Percentiles rank a stretch among this genome's conserved stretches.
These are phyloP conservation scores for Dichetophora obliterata DNA, from an alignment of 2,888 invertebrate genomes.

Conservation along the genomic window DNA sequence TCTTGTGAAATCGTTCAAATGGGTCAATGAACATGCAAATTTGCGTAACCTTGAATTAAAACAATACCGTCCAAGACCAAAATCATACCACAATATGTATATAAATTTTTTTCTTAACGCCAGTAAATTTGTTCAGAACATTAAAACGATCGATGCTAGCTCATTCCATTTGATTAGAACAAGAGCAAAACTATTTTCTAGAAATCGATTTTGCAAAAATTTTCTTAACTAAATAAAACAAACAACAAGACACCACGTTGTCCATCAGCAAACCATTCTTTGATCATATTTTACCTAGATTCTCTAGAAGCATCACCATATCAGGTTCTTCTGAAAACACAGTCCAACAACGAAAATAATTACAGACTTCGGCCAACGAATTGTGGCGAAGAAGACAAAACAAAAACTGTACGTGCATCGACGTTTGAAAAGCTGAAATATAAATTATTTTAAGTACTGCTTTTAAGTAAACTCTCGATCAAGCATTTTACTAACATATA, in stretches of 20 bases:
- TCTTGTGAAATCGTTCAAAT: slow-evolving; percentile 5
- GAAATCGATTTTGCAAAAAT: slow-evolving; percentile 31
- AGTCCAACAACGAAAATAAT: too few species aligned
- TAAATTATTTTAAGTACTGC: too few species aligned
- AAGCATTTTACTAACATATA: too few species aligned
- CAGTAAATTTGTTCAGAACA: not conserved
- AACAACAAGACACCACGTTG: not conserved
- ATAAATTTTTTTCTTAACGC: not conserved
- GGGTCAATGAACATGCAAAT: slow-evolving; percentile 37
- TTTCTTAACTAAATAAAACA: slow-evolving; percentile 2
- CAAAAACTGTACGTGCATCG: too few species aligned
- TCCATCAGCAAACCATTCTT: not conserved
- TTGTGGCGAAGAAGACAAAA: too few species aligned
- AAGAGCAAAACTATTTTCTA: slow-evolving; percentile 21
- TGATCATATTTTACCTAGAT: not conserved
- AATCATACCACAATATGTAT: not conserved
- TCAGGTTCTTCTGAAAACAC: not conserved
- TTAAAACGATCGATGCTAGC: not conserved
- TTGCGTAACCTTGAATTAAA: slow-evolving; percentile 37
- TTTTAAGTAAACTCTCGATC: too few species aligned
- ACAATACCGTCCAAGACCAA: slow-evolving; percentile 1
- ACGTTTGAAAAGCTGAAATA: too few species aligned
- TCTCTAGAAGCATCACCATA: too few species aligned
- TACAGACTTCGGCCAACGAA: too few species aligned
- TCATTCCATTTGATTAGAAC: not conserved